Evolutionary conservation across 2,888 invertebrate genomes (phyloP), one percentile per base, ranked within the genome.

Genomic region (Phyllotreta cruciferae): DNA sequence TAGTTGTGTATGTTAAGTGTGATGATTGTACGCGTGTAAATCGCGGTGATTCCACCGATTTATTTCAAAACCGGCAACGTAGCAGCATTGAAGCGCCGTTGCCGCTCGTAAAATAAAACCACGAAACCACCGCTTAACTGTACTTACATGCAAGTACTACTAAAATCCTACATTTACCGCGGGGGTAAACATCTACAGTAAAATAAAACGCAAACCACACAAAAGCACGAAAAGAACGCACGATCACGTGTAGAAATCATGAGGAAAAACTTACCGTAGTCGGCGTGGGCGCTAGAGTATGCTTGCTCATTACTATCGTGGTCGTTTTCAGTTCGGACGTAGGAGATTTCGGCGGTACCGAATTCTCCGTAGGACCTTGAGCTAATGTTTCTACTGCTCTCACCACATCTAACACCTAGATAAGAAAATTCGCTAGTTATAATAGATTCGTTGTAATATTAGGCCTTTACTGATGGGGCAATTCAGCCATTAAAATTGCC

Each of bases 271-370:
- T 85, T 80, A 87, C 86, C 80, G 84, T 83, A 66, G 82, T 81
- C 71, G 82, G 85, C 82, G 90, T 90, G 76, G 89, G 87, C 75
- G 92, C 93, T 74, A 93, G 84, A 62, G 94, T 94, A 81, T 95
- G 95, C 80, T 94, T 94, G 81, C 93, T 94, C 93, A 95, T 94
- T 62, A 95, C 94, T 74, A 95, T 91, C 8, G 94, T 95, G 69
- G 95, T 95, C 62, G 94, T 95, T 84, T 95, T 95, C 71, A 82
- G 72, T 71, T 82, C 83, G 41, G 82, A 81, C 71, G 81, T 83
- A 0, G 93, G 93, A 60, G 93, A 93, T 74, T 90, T 92, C 34
- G 93, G 93, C 56, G 88, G 85, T 61, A 82, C 84, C 56, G 87
- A 73, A 71, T 82, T 79, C 63, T 84, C 84, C 45, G 82, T 80